Percentiles rank a stretch among this genome's conserved stretches.
phyloP scores from a whole-genome alignment of 2,888 invertebrate genomes.

The Gandaritis pyraliata region DNA sequence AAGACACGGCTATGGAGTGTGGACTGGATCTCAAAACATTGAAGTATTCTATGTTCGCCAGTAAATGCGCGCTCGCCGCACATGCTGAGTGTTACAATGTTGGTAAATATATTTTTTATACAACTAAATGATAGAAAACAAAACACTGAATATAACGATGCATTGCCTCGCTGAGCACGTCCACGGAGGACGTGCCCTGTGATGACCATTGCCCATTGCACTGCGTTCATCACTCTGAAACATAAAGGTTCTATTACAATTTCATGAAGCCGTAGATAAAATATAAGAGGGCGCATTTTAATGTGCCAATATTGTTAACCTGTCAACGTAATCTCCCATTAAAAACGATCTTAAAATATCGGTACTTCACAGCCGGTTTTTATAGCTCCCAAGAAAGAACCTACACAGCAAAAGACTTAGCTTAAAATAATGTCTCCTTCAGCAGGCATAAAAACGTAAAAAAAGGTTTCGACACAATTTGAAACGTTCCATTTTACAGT shows the following conservation, averaged over 20 bases:
- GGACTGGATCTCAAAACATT: slow-evolving; percentile 51
- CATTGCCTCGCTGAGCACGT: too few relatives aligned
- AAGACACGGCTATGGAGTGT: slow-evolving; percentile 49
- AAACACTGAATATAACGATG: too few relatives aligned
- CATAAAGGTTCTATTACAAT: too few relatives aligned
- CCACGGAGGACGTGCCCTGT: too few relatives aligned
- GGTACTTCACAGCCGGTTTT: not conserved
- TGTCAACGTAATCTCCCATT: not conserved
- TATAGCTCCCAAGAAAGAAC: slow-evolving; percentile 7
- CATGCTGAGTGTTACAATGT: slow-evolving; percentile 54
- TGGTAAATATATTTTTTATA: slow-evolving; percentile 60
- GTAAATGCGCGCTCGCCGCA: slow-evolving; percentile 56
- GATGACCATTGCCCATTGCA: too few relatives aligned
- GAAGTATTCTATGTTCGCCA: slow-evolving; percentile 63
- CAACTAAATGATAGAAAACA: too few relatives aligned
- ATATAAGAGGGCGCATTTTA: too few relatives aligned
- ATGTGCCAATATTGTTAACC: too few relatives aligned
- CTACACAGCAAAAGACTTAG: slow-evolving; percentile 5
- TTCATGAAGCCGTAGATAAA: too few relatives aligned
- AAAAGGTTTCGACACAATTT: not conserved
- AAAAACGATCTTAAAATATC: not conserved
- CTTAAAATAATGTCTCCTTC: not conserved
- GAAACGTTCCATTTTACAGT: not conserved
- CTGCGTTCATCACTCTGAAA: too few relatives aligned
- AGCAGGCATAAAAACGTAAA: slow-evolving; percentile 3